These are phyloP conservation scores for Falco punctatus DNA, from an alignment of 2,113 vertebrate species.

Conservation along the genomic window DNA sequence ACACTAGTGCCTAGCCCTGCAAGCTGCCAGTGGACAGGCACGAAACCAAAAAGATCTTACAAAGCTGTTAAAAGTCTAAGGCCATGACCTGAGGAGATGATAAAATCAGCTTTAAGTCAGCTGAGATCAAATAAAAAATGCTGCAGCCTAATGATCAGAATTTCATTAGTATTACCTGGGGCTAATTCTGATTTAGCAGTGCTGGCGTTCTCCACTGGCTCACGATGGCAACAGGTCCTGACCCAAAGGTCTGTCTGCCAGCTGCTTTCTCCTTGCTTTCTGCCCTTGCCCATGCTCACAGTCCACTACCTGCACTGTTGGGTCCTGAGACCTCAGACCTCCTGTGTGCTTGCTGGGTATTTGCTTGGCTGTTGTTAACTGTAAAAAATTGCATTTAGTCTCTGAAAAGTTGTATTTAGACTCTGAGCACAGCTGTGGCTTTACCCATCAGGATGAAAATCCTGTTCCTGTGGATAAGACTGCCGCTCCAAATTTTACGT, in stretches of 20 bases:
- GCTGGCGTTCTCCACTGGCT: not conserved
- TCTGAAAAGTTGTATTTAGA: not conserved
- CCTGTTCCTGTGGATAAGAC: not conserved
- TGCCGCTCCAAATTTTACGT: too few relatives aligned
- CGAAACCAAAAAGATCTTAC: not conserved
- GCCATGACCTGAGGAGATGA: not conserved
- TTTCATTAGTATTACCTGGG: not conserved
- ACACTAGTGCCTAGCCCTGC: not conserved
- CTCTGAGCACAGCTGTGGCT: not conserved
- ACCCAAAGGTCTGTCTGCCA: not conserved
- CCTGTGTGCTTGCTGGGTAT: not conserved
- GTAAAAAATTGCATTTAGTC: not conserved
- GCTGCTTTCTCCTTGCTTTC: not conserved
- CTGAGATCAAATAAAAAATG: not conserved
- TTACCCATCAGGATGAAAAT: not conserved
- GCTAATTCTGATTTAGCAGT: not conserved
- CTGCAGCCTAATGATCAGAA: not conserved
- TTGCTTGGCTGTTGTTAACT: not conserved
- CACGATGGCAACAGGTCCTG: not conserved
- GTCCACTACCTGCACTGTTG: too few relatives aligned
- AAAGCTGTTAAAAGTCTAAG: not conserved
- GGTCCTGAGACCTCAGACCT: not conserved
- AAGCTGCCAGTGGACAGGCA: not conserved
- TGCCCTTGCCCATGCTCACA: not conserved
- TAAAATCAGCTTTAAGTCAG: not conserved